Base-by-base conservation (phyloP, 2,113 vertebrate genomes). In the Neotoma lepida region DNA sequence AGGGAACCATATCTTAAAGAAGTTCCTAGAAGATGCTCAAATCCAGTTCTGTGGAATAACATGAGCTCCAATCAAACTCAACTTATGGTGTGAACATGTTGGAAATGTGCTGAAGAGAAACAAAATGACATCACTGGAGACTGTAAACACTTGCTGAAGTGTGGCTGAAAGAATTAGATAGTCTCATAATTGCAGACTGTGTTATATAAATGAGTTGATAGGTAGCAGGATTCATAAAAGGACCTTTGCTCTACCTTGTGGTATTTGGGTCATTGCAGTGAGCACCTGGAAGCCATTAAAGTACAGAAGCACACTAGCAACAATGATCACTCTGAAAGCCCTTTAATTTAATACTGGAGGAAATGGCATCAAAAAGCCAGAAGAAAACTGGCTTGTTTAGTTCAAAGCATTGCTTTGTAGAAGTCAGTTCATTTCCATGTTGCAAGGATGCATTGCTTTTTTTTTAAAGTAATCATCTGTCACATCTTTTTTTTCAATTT, bases 381-480 rank as follows among this genome's bases (percentile, higher is more conserved):
- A 80, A n/a, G 78, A 87, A 22, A 89, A 22, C 41, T 3, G 26
- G 9, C 14, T 33, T 46, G 17, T 3, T 77, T 66, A 64, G 26
- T 22, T 61, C 14, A 81, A 89, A 86, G 30, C 56, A 85, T 30
- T 81, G 13, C 30, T 64, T 64, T 66, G 9, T 9, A 66, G 6
- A 1, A 63, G 41, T 91, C 13, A 70, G 14, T 6, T 82, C 35
- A 92, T 56, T 61, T 93, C 77, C 74, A 89, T 91, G 26, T 94
- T 22, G 9, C n/a, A 24, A 61, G 22, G 13, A 44, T 87, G 9
- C 80, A 89, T 89, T 84, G 2, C 1, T 89, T 82, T 64, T 58
- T 58, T 90, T 86, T 49, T 81, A 93, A 94, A 86, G 3, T 88
- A 89, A 93, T 93, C 66, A 84, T 63, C 39, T 61, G 8, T 93